Base-by-base conservation (phyloP, 2,113 vertebrate genomes). In the Syngnathus typhle region DNA sequence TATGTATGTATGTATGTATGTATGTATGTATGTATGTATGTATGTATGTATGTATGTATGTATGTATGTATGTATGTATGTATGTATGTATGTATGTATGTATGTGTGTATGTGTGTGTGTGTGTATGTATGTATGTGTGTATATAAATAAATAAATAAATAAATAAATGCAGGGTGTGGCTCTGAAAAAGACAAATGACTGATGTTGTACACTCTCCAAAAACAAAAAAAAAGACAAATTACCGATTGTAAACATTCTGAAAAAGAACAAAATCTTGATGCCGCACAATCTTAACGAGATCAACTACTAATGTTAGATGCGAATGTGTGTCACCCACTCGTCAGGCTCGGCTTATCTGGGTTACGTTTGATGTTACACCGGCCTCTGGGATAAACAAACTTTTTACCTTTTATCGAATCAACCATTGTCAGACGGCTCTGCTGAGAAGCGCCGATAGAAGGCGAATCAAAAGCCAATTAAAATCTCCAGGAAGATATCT, bases 401-500 rank as follows among this genome's bases (percentile, higher is more conserved):
- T 62, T 84, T 65, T 83, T 70, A 65, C 10, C 65, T 63, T 32
- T 32, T 74, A 78, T 79, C 55, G 82, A 79, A 65, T 75, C 75
- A 74, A 68, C 85, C 70, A 70, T 77, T 78, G 72, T 67, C 59
- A 61, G 23, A 51, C 38, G 73, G 80, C 84, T 83, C 76, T 71
- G 68, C 75, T 64, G 68, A 64, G 62, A 49, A 66, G 61, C 60
- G 52, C 62, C n/a, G 69, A 76, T 54, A 69, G 67, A 77, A 47
- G 16, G 1, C 78, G 81, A 83, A 78, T 70, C 71, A 84, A 81
- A 87, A 87, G 72, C 67, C 68, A 84, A 84, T 80, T 85, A 77
- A 82, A 84, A 87, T 78, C 83, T 87, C 68, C 77, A 84, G 78
- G 74, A 83, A 82, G 55, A 16, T 1, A 75, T 84, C 83, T 82